phyloP scores from a whole-genome alignment of 1,140 invertebrate species.

The Myzus persicae region DNA sequence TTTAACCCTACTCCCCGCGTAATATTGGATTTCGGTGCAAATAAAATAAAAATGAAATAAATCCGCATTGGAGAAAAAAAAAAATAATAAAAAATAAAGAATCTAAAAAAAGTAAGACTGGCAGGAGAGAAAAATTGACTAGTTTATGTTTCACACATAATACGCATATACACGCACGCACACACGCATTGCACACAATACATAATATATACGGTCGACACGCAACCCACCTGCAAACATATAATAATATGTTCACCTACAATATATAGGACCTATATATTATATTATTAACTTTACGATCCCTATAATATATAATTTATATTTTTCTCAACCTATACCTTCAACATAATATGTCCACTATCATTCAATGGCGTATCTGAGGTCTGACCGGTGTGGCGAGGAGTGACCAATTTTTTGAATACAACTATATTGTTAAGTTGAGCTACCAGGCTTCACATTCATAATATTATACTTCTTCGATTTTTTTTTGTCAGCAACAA shows the following conservation, averaged over 20 bases:
- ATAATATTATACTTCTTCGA: too few relatives aligned
- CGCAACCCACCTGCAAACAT: neutral
- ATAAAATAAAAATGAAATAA: conserved; percentile 37
- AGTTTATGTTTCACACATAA: neutral
- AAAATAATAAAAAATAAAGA: conserved; percentile 2
- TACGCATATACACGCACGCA: too few relatives aligned
- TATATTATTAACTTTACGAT: neutral
- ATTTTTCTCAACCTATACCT: neutral
- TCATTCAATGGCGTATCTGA: neutral
- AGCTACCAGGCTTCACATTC: neutral
- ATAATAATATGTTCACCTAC: neutral
- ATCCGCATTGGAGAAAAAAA: neutral
- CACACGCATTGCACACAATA: too few relatives aligned
- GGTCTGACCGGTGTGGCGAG: too few relatives aligned
- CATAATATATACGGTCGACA: neutral
- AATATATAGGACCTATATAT: neutral
- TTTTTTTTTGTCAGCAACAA: neutral
- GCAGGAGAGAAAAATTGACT: neutral
- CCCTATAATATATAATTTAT: neutral
- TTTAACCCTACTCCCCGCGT: conserved; percentile 1
- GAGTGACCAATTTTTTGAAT: neutral
- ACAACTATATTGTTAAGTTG: neutral
- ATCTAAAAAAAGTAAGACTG: neutral
- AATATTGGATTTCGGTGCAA: conserved; percentile 32
- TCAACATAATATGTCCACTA: neutral